A percentile compares a stretch with the other conserved stretches of the same genome.
Conservation (phyloP, 2,888 invertebrate species). For the Nomada goodeniana region DNA sequence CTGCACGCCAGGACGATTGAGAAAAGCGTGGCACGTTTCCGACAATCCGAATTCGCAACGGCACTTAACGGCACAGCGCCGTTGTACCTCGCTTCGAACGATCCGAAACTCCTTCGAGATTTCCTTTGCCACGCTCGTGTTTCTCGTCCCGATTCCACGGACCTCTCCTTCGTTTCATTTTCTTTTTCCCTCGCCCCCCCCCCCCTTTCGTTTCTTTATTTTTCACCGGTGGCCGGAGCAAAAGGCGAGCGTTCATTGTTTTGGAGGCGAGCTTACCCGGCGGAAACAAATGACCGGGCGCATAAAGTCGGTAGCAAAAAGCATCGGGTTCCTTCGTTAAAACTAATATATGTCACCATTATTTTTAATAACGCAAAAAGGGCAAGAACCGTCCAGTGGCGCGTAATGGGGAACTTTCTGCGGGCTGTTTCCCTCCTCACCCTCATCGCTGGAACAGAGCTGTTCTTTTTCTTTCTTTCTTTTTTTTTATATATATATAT, state of each 20-base stretch:
- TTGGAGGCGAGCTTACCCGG: constrained; percentile 66
- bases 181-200: constrained; percentile 29
- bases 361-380: constrained; percentile 80
- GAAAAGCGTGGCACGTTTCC: constrained; percentile 49
- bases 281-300: constrained; percentile 79
- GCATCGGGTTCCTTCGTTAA: constrained; percentile 78
- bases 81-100: constrained; percentile 34
- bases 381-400: constrained; percentile 55
- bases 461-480: constrained; percentile 16
- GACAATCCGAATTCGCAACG: constrained; percentile 77
- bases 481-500: neutral
- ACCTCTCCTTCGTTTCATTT: constrained; percentile 3
- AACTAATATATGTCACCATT: constrained; percentile 83
- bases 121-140: constrained; percentile 28
- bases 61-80: constrained; percentile 49
- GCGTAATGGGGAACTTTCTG: constrained; percentile 67
- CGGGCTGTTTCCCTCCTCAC: constrained; percentile 32
- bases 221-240: constrained; percentile 49
- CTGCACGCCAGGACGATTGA: neutral
- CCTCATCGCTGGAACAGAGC: constrained; percentile 1
- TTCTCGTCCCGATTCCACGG: constrained; percentile 33
- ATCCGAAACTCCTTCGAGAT: constrained; percentile 10
- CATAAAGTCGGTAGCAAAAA: constrained; percentile 78
- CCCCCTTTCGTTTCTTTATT: constrained; percentile 20
- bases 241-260: constrained; percentile 77